A percentile compares a stretch with the other conserved stretches of the same genome.
These are phyloP conservation scores for Ictidomys tridecemlineatus DNA, from an alignment of 2,113 vertebrate species.

Conservation along the genomic window DNA sequence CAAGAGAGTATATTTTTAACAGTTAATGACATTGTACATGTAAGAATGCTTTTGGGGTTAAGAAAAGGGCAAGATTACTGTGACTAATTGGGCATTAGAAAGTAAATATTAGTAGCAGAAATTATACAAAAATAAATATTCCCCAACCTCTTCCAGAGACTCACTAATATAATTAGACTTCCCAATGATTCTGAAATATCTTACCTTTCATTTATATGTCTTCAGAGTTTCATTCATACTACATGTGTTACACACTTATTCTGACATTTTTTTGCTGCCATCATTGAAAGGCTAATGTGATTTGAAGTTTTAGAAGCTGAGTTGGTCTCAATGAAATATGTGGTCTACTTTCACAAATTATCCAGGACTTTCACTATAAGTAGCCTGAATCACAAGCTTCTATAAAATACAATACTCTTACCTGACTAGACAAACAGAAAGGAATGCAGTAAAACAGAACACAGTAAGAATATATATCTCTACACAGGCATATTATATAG, in stretches of 20 bases:
- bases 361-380: conserved; percentile 9
- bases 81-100: background rate
- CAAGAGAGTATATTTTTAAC: background rate
- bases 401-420: background rate
- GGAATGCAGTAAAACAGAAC: background rate
- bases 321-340: conserved; percentile 60
- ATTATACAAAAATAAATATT: conserved; percentile 55
- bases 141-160: background rate
- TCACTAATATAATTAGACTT: background rate
- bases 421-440: background rate
- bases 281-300: background rate
- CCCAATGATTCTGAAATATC: conserved; percentile 59
- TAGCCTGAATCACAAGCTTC: background rate
- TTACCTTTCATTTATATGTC: conserved; percentile 50
- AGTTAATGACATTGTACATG: background rate
- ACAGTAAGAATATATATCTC: fast-evolving
- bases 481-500: background rate
- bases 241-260: conserved; percentile 49
- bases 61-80: background rate
- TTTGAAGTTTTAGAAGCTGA: conserved; percentile 47
- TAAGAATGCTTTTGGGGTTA: background rate
- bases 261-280: background rate
- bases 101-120: background rate
- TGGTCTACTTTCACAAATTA: conserved; percentile 56
- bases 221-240: conserved; percentile 47